A percentile compares a stretch with the other conserved stretches of the same genome.
phyloP scores from a whole-genome alignment of 2,797 vertebrate species.

The Harpagifer antarcticus region DNA sequence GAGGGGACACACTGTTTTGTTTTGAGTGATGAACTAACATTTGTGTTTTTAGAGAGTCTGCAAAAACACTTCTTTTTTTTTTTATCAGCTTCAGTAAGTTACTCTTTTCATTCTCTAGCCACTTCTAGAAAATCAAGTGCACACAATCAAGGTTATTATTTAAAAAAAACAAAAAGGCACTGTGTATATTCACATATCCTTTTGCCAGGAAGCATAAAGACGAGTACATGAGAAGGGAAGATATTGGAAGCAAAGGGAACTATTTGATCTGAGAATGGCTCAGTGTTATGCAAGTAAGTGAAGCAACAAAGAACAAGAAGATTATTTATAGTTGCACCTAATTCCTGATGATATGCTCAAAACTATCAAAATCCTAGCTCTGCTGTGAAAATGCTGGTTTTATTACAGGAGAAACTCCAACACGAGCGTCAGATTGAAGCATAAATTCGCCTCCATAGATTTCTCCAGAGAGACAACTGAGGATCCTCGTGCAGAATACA shows the following conservation, averaged over 20 bases:
- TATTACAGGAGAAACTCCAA: neutral
- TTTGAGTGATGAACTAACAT: neutral
- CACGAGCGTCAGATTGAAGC: neutral
- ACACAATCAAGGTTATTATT: neutral
- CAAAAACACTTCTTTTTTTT: slow-evolving; percentile 11
- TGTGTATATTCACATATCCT: neutral
- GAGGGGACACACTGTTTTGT: neutral
- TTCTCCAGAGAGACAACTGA: neutral
- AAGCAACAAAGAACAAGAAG: neutral
- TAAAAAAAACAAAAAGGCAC: neutral
- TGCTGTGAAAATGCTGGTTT: slow-evolving; percentile 3
- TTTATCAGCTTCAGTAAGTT: neutral
- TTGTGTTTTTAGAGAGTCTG: slow-evolving; percentile 6
- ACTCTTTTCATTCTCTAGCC: neutral
- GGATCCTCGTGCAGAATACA: slow-evolving; percentile 11
- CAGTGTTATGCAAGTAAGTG: neutral
- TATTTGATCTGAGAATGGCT: neutral
- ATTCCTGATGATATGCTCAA: neutral
- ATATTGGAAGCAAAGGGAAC: neutral
- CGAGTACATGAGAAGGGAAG: neutral
- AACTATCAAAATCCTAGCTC: neutral
- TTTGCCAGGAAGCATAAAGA: neutral
- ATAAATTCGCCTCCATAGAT: slow-evolving; percentile 5
- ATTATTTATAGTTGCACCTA: neutral
- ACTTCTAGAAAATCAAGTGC: neutral